Base-by-base conservation (phyloP, 2,113 vertebrate species). In the Mustelus asterias region DNA sequence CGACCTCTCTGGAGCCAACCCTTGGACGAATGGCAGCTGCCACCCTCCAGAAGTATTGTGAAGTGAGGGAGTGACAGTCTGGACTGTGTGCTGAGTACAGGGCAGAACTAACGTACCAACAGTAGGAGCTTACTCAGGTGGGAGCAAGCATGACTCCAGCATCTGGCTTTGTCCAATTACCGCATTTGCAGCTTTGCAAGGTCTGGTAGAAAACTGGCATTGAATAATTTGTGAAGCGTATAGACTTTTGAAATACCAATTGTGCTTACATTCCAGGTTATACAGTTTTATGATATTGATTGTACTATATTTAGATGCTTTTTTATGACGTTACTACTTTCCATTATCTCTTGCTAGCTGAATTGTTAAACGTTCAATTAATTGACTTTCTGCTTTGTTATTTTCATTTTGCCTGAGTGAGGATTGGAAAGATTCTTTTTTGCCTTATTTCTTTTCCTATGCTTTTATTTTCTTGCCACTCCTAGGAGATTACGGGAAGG, bases 141-240 rank as follows among this genome's bases (percentile, higher is more conserved):
- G 54, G 58, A 89, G n/a, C 29, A 63, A 58, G 63, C 29, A 11
- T 92, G 29, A 29, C 58, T 26, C 60, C 26, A 92, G 13, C 58
- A 63, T 92, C 88, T 92, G 58, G 54, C 1, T 92, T 92, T 60
- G 54, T 92, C 24, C 88, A 92, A 92, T 92, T 63, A 92, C 29
- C 33, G 29, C 54, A 60, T 92, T 92, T 63, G 58, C 2, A 33
- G 14, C 58, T 18, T 18, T 90, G 24, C 29, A 33, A 33, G 29
- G 16, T 16, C 13, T n/a, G 54, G 88, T 60, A n/a, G 54, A 63
- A 63, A 54, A 60, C 88, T 63, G 1, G 29, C 54, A 58, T 33
- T 63, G 14, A 63, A 92, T 33, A n/a, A 26, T 3, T 92, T 58
- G 14, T 60, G 9, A 26, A 63, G 29, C 54, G 14, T 63, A 33